Evolutionary conservation across 2,888 invertebrate genomes (phyloP), one percentile per base, ranked within the genome.

Genomic region (Mimumesa dahlbomi): DNA sequence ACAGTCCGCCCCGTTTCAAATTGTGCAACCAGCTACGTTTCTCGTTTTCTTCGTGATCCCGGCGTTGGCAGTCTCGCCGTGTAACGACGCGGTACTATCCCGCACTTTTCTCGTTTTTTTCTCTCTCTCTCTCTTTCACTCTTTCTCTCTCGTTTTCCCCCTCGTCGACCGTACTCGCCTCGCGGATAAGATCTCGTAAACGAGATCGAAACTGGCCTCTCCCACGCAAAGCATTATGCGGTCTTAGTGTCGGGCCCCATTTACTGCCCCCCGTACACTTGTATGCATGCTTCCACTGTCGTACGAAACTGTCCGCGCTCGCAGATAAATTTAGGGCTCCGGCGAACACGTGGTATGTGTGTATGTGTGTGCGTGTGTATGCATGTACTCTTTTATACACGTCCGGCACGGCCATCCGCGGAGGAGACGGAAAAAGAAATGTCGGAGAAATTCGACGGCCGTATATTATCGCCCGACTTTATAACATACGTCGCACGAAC

Each of bases 131-230:
- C 25, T 25, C 7, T 25, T 7, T n/a, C n/a, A n/a, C n/a, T n/a
- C n/a, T 25, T 7, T 7, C 7, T 7, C 7, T 7, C 7, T 25
- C 7, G 3, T 7, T 7, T 25, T 25, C 25, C 7, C 25, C 7
- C 7, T 25, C 25, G 52, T 53, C 52, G 13, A 34, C 22, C 52
- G 54, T 38, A 56, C 49, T 57, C 53, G 59, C 65, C 34, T 16
- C 42, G 49, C 42, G 49, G 76, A 77, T 77, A 81, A 81, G 73
- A 80, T 78, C 81, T 75, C 53, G 73, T 68, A 56, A 75, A 78
- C 78, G 77, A 80, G 80, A 79, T 77, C 70, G 72, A 80, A 80
- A 74, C 79, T 74, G 67, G 72, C 70, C 70, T 74, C 79, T 80
- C 81, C 79, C 79, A 76, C 78, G 73, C 78, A 57, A n/a, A 45